Evolutionary conservation across 2,888 invertebrate genomes (phyloP).

Genomic region (Caenorhabditis sp.): DNA sequence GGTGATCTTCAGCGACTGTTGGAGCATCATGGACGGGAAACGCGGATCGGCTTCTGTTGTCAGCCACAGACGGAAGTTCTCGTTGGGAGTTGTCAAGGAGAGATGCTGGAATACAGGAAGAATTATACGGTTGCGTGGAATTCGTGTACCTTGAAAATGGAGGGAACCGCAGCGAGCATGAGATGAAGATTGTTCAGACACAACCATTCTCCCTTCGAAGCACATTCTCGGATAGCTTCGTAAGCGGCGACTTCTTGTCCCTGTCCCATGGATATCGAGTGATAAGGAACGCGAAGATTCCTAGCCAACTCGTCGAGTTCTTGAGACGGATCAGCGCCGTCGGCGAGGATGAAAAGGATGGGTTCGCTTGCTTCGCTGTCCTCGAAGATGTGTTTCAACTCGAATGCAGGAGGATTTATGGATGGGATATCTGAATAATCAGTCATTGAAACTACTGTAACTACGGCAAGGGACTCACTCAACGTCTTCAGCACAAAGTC

Average conservation of each 20-base stretch:
- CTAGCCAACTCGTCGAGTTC: constrained; percentile 89
- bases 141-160: constrained; percentile 87
- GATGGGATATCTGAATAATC: constrained; percentile 69
- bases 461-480: constrained; percentile 74
- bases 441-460: background rate
- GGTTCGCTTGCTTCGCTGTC: constrained; percentile 87
- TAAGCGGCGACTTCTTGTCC: constrained; percentile 82
- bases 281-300: constrained; percentile 85
- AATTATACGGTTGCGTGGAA: no score
- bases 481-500: constrained; percentile 87
- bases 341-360: constrained; percentile 90
- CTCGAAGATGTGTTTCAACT: constrained; percentile 86
- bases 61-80: constrained; percentile 90
- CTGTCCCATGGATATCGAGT: constrained; percentile 85
- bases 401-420: constrained; percentile 86
- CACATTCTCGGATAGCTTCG: constrained; percentile 83
- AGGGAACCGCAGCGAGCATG: constrained; percentile 88
- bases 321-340: constrained; percentile 92
- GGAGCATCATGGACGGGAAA: constrained; percentile 69
- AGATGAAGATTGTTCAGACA: constrained; percentile 91
- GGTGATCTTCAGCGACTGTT: constrained; percentile 79
- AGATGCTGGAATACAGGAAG: constrained; percentile 86
- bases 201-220: constrained; percentile 88
- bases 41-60: constrained; percentile 90
- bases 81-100: constrained; percentile 84